Evolutionary conservation across 2,113 vertebrate species (phyloP), one percentile per base, ranked within the genome.

Genomic region (Oncorhynchus clarkii): DNA sequence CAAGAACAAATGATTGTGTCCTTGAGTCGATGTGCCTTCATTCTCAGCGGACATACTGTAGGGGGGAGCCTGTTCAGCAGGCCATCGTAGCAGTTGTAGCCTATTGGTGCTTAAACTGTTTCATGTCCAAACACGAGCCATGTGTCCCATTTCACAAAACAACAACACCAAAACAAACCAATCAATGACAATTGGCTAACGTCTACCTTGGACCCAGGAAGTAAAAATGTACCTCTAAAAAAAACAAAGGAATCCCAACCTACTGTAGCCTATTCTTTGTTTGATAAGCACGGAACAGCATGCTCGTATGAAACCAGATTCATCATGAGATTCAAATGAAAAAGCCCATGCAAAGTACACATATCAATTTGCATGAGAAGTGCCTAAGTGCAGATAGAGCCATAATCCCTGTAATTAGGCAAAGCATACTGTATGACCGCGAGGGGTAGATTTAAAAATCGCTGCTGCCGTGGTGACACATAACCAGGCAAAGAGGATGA

Each of bases 401-500:
- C 39, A 45, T 45, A 45, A 91, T 91, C 82, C 60, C 67, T 79
- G 78, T 89, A 89, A 90, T 91, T 90, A 90, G 76, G 79, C 78
- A 84, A 45, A 86, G 80, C 67, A 70, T 66, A 81, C 26, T 68
- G 73, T 68, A 13, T 2, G 18, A 76, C 80, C 80, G 60, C 3
- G 20, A 79, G 85, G 85, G 77, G 62, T 71, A 45, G 62, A 48
- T 64, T 70, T 48, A 18, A 78, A 85, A 78, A 85, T 84, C 77
- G 75, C 74, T 74, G 12, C 70, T 70, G 72, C 77, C 51, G 78
- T 77, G 78, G 81, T 34, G 78, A 78, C 76, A 86, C 81, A 45
- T 45, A 45, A 3, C 39, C 39, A 83, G 78, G 80, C 49, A 34
- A 57, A 20, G 29, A 72, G 48, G 31, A 22, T 29, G 71, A 67